These are phyloP conservation scores for Drosophila affinis DNA, from an alignment of 2,888 invertebrate genomes.

Conservation along the genomic window DNA sequence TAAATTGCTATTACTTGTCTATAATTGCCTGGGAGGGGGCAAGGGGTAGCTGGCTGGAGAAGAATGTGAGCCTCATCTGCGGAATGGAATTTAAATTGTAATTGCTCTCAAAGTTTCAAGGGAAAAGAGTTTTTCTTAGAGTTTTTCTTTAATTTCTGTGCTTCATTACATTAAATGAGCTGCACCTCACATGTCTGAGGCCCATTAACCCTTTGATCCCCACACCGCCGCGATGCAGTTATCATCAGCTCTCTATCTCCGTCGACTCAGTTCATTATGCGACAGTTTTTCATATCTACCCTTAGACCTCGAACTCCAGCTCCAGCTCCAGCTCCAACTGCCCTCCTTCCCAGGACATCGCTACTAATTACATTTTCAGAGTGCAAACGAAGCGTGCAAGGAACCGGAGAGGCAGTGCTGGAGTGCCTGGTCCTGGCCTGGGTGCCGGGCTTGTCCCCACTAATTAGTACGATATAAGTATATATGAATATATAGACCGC, in stretches of 20 bases:
- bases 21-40: constrained; percentile 53
- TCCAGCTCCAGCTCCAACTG: not conserved
- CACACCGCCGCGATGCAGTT: constrained; percentile 27
- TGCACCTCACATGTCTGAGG: constrained; percentile 65
- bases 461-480: constrained; percentile 70
- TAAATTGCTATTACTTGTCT: constrained; percentile 75
- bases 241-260: constrained; percentile 59
- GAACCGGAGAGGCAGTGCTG: constrained; percentile 10
- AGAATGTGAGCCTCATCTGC: constrained; percentile 37
- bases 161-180: constrained; percentile 41
- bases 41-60: not conserved
- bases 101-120: constrained; percentile 32
- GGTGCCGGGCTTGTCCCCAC: constrained; percentile 53
- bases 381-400: constrained; percentile 78
- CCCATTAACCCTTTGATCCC: constrained; percentile 69
- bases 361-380: constrained; percentile 80
- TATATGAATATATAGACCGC: constrained; percentile 48
- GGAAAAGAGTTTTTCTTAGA: not conserved
- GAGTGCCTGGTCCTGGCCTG: constrained; percentile 31
- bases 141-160: not conserved
- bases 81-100: constrained; percentile 66
- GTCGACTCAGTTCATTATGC: constrained; percentile 70
- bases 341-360: constrained; percentile 20
- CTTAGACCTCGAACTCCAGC: constrained; percentile 16
- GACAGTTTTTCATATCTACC: constrained; percentile 62